Conservation (phyloP, 1,140 invertebrate genomes). For the Sinella curviseta region DNA sequence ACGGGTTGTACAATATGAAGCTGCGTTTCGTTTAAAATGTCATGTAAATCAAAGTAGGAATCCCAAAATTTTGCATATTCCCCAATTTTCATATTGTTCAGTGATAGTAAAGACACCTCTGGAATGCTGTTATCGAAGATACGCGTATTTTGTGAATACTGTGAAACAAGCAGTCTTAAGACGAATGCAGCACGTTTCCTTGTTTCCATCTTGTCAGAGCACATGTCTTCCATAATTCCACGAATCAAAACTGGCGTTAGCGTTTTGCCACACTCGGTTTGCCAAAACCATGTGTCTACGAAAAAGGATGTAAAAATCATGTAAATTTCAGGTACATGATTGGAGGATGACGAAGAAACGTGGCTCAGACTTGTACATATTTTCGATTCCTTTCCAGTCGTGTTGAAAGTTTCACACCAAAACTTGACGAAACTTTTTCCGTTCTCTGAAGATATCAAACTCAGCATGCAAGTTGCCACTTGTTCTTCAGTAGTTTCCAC, state of each 20-base stretch:
- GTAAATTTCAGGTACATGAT: neutral
- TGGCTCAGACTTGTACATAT: neutral
- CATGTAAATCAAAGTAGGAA: constrained; percentile 49
- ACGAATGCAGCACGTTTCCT: neutral
- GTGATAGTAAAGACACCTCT: neutral
- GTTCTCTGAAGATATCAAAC: neutral
- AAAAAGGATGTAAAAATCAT: neutral
- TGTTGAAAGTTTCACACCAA: neutral
- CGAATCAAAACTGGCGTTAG: neutral
- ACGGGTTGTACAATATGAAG: constrained; percentile 51
- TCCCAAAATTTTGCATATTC: constrained; percentile 46
- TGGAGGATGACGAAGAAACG: neutral
- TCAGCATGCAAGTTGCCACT: neutral
- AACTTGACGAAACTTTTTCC: neutral
- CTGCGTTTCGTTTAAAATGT: constrained; percentile 52
- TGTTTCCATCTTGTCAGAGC: neutral
- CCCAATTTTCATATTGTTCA: neutral
- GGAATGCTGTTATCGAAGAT: neutral
- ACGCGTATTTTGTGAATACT: neutral
- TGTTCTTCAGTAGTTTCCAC: neutral
- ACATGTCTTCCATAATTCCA: neutral
- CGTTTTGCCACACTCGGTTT: neutral
- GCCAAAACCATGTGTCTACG: neutral
- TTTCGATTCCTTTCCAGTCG: neutral
- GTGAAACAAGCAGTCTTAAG: neutral